Evolutionary conservation across 2,797 vertebrate genomes (phyloP).

Genomic region (Sebastes jordani): DNA sequence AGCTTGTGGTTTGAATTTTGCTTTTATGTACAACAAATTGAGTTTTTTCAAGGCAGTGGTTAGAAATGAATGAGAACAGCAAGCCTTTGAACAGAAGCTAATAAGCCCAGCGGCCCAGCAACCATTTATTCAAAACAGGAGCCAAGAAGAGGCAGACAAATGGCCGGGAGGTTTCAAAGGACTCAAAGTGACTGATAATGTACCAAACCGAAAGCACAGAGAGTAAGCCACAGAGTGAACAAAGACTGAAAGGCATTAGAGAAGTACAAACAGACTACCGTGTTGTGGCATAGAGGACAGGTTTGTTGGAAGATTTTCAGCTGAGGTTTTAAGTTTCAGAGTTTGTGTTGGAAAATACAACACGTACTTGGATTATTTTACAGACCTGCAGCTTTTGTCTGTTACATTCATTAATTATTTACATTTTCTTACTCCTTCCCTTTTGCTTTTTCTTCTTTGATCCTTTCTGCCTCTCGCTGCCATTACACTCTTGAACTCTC

Average conservation of each 20-base stretch:
- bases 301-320: conserved; percentile 1
- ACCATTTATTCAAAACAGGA: conserved; percentile 37
- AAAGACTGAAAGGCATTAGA: conserved; percentile 8
- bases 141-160: conserved; percentile 19
- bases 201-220: conserved; percentile 17
- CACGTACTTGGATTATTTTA: background rate
- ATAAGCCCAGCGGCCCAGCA: conserved; percentile 21
- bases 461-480: background rate
- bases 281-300: background rate
- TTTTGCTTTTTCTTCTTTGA: background rate
- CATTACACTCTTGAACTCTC: background rate
- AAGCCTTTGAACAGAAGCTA: conserved; percentile 51
- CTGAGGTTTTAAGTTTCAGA: background rate
- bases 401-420: background rate
- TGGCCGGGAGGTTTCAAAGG: conserved; percentile 36
- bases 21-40: conserved; percentile 31
- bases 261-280: background rate
- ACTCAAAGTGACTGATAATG: conserved; percentile 39
- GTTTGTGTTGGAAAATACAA: background rate
- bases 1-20: conserved; percentile 13
- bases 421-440: background rate
- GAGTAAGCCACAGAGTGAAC: conserved; percentile 5
- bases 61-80: conserved; percentile 40
- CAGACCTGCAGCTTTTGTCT: background rate
- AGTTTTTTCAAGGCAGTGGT: conserved; percentile 20